Base-by-base conservation (phyloP, 64 coral and sea anemone genomes). In the Cladopsammia gracilis region DNA sequence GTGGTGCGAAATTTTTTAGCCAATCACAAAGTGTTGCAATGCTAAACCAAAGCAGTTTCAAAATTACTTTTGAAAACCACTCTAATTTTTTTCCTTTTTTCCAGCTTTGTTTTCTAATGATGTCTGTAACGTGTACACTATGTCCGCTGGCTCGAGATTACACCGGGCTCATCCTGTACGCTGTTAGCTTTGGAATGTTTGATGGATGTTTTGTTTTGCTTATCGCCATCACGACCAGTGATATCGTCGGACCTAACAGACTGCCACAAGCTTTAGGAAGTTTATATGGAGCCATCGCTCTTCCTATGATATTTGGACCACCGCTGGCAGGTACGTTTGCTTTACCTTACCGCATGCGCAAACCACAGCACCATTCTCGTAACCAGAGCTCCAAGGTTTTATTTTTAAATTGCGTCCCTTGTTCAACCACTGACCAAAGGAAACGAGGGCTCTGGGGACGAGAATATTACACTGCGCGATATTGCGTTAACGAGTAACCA, bases 141-240 rank as follows among this genome's bases (percentile, higher is more conserved):
- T 96, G 95, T 78, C 95, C 95, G 14, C 79, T 96, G 50, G 95
- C 95, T 43, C 76, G 24, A 48, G 24, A 75, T 56, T 89, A 93
- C 43, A 82, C 62, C 7, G 95, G 95, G 34, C 86, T 96, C 54
- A 78, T 96, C 72, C 43, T 96, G 4, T 96, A 96, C 22, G 95
- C 90, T 10, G 45, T 88, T 14, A 22, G 54, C 4, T 96, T 96
- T 86, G 95, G 95, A 78, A 23, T 56, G 3, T 96, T 96, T n/a
- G 95, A 96, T 58, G 95, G 95, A 3, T 96, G 95, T 56, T 96
- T 96, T 78, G 95, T 96, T 14, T 47, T 96, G 19, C 68, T 96
- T 58, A 93, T 96, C 43, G 95, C 90, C 26, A 77, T 96, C 23
- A 88, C 78, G 14, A 96, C 95, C 7, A 88, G 89, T 58, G 95